These are phyloP conservation scores for Criorhina ranunculi DNA, from an alignment of 2,888 invertebrate genomes.

Conservation along the genomic window DNA sequence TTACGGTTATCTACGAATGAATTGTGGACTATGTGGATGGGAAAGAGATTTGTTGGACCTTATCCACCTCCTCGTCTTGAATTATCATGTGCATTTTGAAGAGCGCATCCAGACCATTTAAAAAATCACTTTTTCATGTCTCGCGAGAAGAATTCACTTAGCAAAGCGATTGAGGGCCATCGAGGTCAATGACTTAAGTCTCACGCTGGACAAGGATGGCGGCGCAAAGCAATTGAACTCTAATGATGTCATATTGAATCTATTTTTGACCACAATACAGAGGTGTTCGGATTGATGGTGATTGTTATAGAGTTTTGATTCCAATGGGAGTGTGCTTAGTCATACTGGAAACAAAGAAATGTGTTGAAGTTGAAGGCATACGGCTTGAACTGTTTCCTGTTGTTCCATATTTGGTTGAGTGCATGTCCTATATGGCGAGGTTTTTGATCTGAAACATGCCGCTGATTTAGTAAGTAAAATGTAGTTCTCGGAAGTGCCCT, in stretches of 20 bases:
- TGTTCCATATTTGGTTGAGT: slow-evolving; percentile 16
- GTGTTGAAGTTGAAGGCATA: not conserved
- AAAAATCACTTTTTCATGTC: slow-evolving; percentile 30
- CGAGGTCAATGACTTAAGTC: slow-evolving; percentile 47
- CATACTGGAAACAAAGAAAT: slow-evolving; percentile 1
- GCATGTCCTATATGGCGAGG: slow-evolving; percentile 3
- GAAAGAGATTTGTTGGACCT: not conserved
- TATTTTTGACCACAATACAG: slow-evolving; percentile 59
- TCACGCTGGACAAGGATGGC: slow-evolving; percentile 10
- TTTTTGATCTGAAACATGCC: not conserved
- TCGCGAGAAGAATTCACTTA: slow-evolving; percentile 25
- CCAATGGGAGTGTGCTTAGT: slow-evolving; percentile 15
- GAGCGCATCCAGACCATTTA: slow-evolving; percentile 25
- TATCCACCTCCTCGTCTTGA: slow-evolving; percentile 9
- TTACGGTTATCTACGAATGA: slow-evolving; percentile 1
- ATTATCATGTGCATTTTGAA: slow-evolving; percentile 47
- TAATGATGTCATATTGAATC: slow-evolving; percentile 72
- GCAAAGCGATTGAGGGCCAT: slow-evolving; percentile 40
- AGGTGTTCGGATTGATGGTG: slow-evolving; percentile 47
- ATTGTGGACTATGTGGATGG: slow-evolving; percentile 10
- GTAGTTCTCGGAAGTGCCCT: not conserved
- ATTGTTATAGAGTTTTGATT: slow-evolving; percentile 13
- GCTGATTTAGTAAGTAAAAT: not conserved
- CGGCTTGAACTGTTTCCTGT: slow-evolving; percentile 24
- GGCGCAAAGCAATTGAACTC: slow-evolving; percentile 69